Base-by-base conservation (phyloP, 2,888 invertebrate genomes). In the Diachrysia chrysitis region DNA sequence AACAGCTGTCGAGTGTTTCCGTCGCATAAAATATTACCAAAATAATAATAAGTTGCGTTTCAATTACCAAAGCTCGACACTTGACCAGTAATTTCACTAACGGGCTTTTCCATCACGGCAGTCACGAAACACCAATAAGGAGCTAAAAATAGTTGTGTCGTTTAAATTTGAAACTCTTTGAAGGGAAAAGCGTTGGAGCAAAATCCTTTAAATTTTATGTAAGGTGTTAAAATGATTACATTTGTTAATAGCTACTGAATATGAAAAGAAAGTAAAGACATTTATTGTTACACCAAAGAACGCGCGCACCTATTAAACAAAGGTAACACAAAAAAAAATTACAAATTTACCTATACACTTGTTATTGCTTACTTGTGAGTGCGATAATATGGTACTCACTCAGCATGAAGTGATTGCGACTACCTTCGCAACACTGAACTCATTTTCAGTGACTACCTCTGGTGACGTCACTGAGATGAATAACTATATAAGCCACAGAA, bases 41-140 rank as follows among this genome's bases (percentile, higher is more conserved):
- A 55, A 42, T 81, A 74, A 81, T 68, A 78, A 69, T 61, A 76
- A 64, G 71, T 71, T 79, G 69, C 56, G 74, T 80, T 80, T 80
- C 79, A 81, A 80, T 80, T 79, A 81, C 79, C 48, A 65, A 70
- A 81, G 79, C 71, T 70, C 65, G 63, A 76, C 65, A 66, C 55
- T 57, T 32, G 62, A 56, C 71, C 37, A 74, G 59, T 81, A 68
- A 80, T 80, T 80, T 81, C 65, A 66, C 71, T 69, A 79, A 74
- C 58, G 61, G 69, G 46, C 14, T 73, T 65, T 68, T 67, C 66
- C 66, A 80, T 76, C 55, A 59, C 32, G 35, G 25, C n/a, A 35
- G 67, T 68, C 80, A 81, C 80, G 80, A 71, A 64, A 62, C 21
- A 48, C 58, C 29, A 66, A 56, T 78, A 58, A 54, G 0, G 19